Evolutionary conservation across 2,888 invertebrate genomes (phyloP), one percentile per base, ranked within the genome.

Genomic region (Acrobasis suavella): DNA sequence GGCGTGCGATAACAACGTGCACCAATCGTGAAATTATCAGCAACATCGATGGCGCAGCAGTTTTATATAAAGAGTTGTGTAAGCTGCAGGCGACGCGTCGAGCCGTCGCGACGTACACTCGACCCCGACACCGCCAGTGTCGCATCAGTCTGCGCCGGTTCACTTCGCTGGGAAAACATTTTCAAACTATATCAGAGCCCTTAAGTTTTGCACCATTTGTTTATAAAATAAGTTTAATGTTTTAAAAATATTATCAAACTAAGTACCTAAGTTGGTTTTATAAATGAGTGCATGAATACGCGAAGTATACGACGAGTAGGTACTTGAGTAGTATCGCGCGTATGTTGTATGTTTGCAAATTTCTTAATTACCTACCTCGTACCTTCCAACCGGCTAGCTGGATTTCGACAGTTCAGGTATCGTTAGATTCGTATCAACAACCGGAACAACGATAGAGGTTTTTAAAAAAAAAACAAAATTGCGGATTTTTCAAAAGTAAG

Each of bases 31-130:
- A 83, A 82, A 90, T 89, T 89, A 87, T 77, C 86, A 77, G 81
- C 78, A 81, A 81, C 78, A 78, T 76, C 83, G 85, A 85, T 86
- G 81, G 81, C 78, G 85, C 86, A 81, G 84, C 85, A 87, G 87
- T 90, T 92, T 91, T 92, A 92, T 91, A 92, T 90, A 89, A 87
- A 84, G 72, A 79, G 85, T 92, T 91, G 89, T 86, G 92, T 86
- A 91, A 92, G 86, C 78, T 80, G 78, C 81, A 81, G 78, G 84
- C 86, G 82, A 77, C 83, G 84, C 87, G 85, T 80, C 85, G 85
- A 74, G 22, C 22, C 22, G 22, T 22, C 22, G 22, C 22, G 77
- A 78, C 77, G 70, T 10, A 15, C n/a, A n/a, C 52, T 52, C 59
- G 60, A 9, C 50, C 50, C 51, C 59, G 60, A n/a, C 39, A 22